These are phyloP conservation scores for Hydropotes inermis DNA, from an alignment of 2,113 vertebrate species.

Conservation along the genomic window DNA sequence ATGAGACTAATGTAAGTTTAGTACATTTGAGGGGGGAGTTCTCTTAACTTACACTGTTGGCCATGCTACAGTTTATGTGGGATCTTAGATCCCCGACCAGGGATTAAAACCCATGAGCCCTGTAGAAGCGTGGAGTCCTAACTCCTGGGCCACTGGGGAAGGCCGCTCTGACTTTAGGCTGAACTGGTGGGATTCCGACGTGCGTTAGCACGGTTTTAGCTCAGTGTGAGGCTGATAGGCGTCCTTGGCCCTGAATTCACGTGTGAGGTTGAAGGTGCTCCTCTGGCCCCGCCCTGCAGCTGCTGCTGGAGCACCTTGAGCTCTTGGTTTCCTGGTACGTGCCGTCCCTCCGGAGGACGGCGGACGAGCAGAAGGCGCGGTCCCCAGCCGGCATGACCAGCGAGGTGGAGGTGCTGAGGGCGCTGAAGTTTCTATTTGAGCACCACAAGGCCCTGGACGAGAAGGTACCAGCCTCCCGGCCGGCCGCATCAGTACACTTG, in stretches of 20 bases:
- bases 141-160: neutral
- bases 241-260: neutral
- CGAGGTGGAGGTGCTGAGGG: slow-evolving; percentile 97
- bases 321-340: slow-evolving; percentile 95
- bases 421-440: slow-evolving; percentile 89
- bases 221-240: no score
- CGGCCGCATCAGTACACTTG: no score
- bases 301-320: slow-evolving; percentile 95
- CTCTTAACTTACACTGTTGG: no score
- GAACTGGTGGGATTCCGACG: neutral
- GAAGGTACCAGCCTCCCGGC: no score
- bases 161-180: no score
- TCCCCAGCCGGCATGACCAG: slow-evolving; percentile 96
- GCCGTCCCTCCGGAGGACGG: slow-evolving; percentile 95
- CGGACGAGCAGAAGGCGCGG: slow-evolving; percentile 95
- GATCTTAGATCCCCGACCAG: neutral
- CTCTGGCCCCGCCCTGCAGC: slow-evolving; percentile 76
- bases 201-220: neutral
- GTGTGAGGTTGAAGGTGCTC: neutral
- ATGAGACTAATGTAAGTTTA: no score
- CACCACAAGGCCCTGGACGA: no score
- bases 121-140: neutral
- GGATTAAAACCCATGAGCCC: neutral
- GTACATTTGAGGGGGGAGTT: no score
- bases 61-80: neutral